Conservation (phyloP, 53 echinoderm and acorn worm species). For the Pentamera pediparva region DNA sequence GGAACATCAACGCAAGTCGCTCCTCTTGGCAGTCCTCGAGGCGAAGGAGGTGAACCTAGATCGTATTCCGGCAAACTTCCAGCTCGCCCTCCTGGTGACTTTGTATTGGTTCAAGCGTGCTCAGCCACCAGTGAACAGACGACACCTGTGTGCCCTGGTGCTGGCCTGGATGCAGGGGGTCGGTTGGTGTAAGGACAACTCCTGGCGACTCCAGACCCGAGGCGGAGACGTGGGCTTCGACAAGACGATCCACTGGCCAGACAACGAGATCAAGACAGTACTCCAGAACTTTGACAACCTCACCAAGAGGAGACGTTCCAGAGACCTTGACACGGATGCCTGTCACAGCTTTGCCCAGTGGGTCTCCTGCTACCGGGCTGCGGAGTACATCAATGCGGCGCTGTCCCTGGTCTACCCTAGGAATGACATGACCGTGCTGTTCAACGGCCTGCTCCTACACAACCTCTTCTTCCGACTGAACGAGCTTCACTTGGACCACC, state of each 20-base stretch:
- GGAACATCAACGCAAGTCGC: not conserved
- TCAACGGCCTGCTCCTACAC: slow-evolving; percentile 67
- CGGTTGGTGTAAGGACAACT: slow-evolving; percentile 7
- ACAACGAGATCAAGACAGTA: not conserved
- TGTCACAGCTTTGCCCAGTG: slow-evolving; percentile 72
- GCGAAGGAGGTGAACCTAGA: slow-evolving; percentile 8
- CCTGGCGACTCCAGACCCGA: not conserved
- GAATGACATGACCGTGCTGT: slow-evolving; percentile 56
- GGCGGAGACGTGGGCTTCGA: not conserved
- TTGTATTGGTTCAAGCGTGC: slow-evolving; percentile 47
- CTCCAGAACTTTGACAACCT: slow-evolving; percentile 31
- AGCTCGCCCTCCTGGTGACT: slow-evolving; percentile 36
- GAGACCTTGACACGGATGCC: slow-evolving; percentile 39
- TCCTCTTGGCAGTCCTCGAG: not conserved
- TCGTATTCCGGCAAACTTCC: slow-evolving; percentile 31
- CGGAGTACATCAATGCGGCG: slow-evolving; percentile 49
- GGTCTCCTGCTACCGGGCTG: slow-evolving; percentile 50
- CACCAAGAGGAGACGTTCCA: not conserved
- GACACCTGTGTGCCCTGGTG: slow-evolving; percentile 47
- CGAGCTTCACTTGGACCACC: not conserved
- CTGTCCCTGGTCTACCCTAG: slow-evolving; percentile 46
- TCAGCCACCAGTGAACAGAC: slow-evolving; percentile 15
- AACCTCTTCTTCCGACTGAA: slow-evolving; percentile 42
- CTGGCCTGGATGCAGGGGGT: slow-evolving; percentile 51
- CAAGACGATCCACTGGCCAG: not conserved